Evolutionary conservation across 2,888 invertebrate species (phyloP), one percentile per base, ranked within the genome.

Genomic region (Erebia epiphron): DNA sequence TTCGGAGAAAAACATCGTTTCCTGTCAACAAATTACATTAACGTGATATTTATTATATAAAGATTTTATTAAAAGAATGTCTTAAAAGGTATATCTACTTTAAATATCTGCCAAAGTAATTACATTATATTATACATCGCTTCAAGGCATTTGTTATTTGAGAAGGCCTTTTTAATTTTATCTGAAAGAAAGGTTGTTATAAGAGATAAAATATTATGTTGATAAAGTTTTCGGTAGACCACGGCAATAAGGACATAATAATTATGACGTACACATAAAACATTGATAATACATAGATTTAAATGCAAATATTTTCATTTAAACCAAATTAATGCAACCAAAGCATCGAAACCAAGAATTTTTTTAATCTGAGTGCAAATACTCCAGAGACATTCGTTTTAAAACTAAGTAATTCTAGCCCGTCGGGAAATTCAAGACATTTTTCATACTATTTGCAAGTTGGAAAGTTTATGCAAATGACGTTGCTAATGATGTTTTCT

Each of bases 361-460:
- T 64, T n/a, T 73, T 69, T 60, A 74, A 67, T 73, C 68, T 82
- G 7, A 35, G 56, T 18, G 57, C 57, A 85, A 88, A 88, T 85
- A 82, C 86, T 85, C 87, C 71, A 76, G 87, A 85, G 89, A 88
- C 86, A 84, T 73, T 76, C 71, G 73, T 72, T 86, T 88, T 86
- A 86, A 88, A 87, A 87, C 83, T 82, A 82, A 68, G 64, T 68
- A 71, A 68, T 71, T 68, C 64, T 46, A 61, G 54, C 68, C 64
- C 64, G 64, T 64, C 68, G 63, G 64, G 68, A 68, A 68, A 71
- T 65, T 71, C 64, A 71, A 71, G 64, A 71, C 66, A 66, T 66
- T 68, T 73, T 74, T 74, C 72, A 72, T 70, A 72, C 73, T 73
- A 73, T 70, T 74, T 73, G n/a, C 67, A 68, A 70, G 70, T 70